Conservation (phyloP, 2,797 vertebrate genomes). For the Avahi laniger region DNA sequence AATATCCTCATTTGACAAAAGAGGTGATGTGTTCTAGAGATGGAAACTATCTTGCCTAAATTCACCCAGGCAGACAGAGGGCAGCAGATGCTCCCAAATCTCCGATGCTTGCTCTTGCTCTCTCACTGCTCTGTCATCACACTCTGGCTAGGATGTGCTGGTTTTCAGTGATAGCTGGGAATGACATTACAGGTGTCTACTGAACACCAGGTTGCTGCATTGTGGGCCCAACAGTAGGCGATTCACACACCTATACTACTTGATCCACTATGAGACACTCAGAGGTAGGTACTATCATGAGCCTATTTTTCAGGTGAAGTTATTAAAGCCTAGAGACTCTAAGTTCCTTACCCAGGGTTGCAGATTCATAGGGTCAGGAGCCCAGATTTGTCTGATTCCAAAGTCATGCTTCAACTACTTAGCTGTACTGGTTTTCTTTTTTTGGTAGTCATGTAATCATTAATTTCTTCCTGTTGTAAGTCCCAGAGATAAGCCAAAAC, state of each 20-base stretch:
- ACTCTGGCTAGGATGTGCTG: too few species aligned
- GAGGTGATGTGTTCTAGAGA: background rate
- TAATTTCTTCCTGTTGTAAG: background rate
- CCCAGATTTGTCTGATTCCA: background rate
- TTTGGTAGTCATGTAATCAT: background rate
- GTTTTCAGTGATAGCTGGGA: background rate
- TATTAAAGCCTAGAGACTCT: background rate
- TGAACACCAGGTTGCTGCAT: background rate
- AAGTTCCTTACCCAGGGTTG: background rate
- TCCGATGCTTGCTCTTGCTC: background rate
- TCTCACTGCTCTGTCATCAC: background rate
- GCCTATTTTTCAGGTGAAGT: background rate
- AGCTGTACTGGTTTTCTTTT: background rate
- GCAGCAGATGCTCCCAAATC: background rate
- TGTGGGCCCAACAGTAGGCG: background rate
- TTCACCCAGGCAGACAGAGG: background rate
- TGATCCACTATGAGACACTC: background rate
- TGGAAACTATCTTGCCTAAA: background rate
- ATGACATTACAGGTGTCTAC: background rate
- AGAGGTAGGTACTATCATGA: background rate
- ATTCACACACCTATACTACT: rapidly evolving
- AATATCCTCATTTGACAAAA: background rate
- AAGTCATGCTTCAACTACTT: background rate
- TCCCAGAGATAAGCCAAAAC: background rate
- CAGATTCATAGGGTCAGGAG: background rate